Evolutionary conservation across 1,140 invertebrate genomes (phyloP).

Genomic region (Tetraneura akinire): DNA sequence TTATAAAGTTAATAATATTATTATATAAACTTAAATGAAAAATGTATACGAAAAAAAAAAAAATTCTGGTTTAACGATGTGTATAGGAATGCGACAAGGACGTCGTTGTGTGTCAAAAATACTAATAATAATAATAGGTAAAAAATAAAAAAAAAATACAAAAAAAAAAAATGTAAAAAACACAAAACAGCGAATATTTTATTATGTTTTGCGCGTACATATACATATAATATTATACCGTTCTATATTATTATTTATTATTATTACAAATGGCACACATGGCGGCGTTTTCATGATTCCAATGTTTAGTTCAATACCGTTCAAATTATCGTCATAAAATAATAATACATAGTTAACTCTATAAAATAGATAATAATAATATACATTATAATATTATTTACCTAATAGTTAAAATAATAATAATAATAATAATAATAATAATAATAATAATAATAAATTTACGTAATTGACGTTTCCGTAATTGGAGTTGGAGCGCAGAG

Average conservation of each 20-base stretch:
- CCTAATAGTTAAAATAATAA: too few relatives aligned
- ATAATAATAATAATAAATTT: too few relatives aligned
- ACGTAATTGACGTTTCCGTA: slow-evolving; percentile 11
- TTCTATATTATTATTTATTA: background rate
- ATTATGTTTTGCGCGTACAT: background rate
- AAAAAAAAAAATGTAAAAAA: background rate
- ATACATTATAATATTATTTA: too few relatives aligned
- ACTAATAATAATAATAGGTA: background rate
- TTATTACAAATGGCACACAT: background rate
- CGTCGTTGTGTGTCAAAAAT: slow-evolving; percentile 28
- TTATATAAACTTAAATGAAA: too few relatives aligned
- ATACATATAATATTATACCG: too few relatives aligned
- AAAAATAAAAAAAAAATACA: background rate
- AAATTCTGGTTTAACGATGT: too few relatives aligned
- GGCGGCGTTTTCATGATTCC: background rate
- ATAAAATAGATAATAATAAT: background rate
- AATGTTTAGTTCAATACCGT: background rate
- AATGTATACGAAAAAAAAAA: too few relatives aligned
- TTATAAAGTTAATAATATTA: too few relatives aligned
- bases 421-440: background rate
- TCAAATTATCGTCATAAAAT: background rate
- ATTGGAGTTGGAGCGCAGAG: too few relatives aligned
- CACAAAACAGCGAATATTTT: background rate
- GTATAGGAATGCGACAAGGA: slow-evolving; percentile 9
- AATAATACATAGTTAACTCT: background rate